phyloP scores from a whole-genome alignment of 2,888 invertebrate genomes.

The Drosophila mayaguana region DNA sequence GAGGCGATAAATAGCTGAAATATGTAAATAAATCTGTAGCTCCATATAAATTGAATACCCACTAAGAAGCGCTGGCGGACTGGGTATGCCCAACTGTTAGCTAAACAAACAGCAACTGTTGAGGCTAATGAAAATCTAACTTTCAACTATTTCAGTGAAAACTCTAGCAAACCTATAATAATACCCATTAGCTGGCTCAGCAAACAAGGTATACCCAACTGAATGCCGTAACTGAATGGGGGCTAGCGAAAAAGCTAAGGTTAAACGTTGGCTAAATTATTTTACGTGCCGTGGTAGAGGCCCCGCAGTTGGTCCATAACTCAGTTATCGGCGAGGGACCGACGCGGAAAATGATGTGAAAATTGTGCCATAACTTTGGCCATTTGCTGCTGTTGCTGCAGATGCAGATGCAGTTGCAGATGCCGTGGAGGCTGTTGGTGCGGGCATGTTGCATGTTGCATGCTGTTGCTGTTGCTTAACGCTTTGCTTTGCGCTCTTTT shows the following conservation, averaged over 20 bases:
- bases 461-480: conserved; percentile 52
- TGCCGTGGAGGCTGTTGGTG: conserved; percentile 9
- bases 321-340: conserved; percentile 60
- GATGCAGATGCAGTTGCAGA: conserved; percentile 25
- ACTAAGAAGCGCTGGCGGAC: neutral
- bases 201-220: conserved; percentile 20
- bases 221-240: conserved; percentile 11
- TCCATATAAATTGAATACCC: neutral
- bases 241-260: conserved; percentile 70
- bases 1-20: neutral
- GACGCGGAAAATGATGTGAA: conserved; percentile 79
- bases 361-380: conserved; percentile 81
- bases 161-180: neutral
- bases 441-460: conserved; percentile 24
- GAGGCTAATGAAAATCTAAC: neutral
- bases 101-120: neutral
- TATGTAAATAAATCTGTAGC: neutral
- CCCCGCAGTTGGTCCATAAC: conserved; percentile 70
- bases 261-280: conserved; percentile 84
- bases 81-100: neutral
- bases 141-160: neutral
- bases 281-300: conserved; percentile 77
- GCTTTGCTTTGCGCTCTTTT: conserved; percentile 42
- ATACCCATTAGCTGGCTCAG: conserved; percentile 2
- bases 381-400: conserved; percentile 13